A percentile compares a stretch with the other conserved stretches of the same genome.
Evolutionary conservation across 2,888 invertebrate genomes (phyloP).

Genomic region (Pristionchus mayeri): DNA sequence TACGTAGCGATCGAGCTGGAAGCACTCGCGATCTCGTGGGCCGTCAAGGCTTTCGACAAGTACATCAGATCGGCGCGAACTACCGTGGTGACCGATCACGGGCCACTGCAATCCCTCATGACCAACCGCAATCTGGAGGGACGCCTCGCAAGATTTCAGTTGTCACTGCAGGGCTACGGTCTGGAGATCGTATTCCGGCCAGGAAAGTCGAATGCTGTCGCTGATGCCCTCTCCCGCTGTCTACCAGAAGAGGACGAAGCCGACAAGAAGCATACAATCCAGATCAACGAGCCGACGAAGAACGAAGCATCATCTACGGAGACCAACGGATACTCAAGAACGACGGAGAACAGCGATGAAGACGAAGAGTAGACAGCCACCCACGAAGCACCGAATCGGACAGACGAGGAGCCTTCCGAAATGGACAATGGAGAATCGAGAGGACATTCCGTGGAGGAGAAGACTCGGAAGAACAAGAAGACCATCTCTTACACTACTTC

Average conservation of each 20-base stretch:
- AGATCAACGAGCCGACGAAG: background rate
- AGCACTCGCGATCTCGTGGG: conserved; percentile 52
- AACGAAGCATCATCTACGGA: background rate
- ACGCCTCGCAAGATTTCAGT: conserved; percentile 52
- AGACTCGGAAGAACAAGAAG: too few relatives aligned
- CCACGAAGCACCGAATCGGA: too few relatives aligned
- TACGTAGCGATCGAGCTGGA: conserved; percentile 55
- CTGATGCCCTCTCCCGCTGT: conserved; percentile 46
- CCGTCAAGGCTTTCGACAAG: conserved; percentile 50
- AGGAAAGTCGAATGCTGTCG: conserved; percentile 49
- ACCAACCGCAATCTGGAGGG: conserved; percentile 51
- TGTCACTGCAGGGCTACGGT: conserved; percentile 43
- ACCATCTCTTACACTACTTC: too few relatives aligned
- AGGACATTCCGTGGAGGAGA: too few relatives aligned
- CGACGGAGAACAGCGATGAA: background rate
- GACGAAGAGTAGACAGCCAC: background rate
- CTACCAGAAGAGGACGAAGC: background rate
- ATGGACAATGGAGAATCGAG: background rate
- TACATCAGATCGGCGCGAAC: conserved; percentile 52
- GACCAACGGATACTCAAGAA: background rate
- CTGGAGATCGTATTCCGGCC: conserved; percentile 51
- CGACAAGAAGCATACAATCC: background rate
- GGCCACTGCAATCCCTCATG: conserved; percentile 50
- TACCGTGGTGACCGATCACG: conserved; percentile 52
- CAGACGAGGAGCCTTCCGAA: background rate